phyloP scores from a whole-genome alignment of 2,797 vertebrate genomes.

The Melanotaenia nigrans region DNA sequence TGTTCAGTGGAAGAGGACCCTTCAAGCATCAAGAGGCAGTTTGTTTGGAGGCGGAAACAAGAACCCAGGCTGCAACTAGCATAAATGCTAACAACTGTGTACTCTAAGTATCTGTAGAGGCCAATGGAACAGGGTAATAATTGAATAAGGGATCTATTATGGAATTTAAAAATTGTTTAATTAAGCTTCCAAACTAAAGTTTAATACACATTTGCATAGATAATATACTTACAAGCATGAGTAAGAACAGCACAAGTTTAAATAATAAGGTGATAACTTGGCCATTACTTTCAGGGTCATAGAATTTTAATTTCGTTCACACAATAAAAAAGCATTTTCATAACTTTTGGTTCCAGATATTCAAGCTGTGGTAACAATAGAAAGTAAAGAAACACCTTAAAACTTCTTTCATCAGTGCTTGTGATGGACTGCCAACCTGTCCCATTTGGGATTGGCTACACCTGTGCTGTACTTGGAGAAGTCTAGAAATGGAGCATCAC shows the following conservation, averaged over 20 bases:
- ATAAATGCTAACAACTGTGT: slow-evolving; percentile 30
- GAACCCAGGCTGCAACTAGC: slow-evolving; percentile 42
- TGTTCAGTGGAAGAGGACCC: slow-evolving; percentile 72
- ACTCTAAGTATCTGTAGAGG: background rate
- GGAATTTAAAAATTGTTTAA: background rate
- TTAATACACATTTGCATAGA: background rate
- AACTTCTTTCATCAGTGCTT: background rate
- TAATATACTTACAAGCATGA: background rate
- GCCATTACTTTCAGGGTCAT: background rate
- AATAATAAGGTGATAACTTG: background rate
- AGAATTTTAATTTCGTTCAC: background rate
- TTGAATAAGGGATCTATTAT: background rate
- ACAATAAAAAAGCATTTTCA: no score
- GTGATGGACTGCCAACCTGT: no score
- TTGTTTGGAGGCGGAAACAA: slow-evolving; percentile 60
- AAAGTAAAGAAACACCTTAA: background rate
- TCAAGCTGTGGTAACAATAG: background rate
- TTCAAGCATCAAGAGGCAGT: slow-evolving; percentile 78
- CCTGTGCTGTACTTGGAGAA: no score
- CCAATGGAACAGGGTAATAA: background rate
- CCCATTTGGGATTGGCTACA: no score
- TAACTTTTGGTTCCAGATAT: background rate
- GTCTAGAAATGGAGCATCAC: no score
- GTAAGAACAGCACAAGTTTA: background rate
- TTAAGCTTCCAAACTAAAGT: background rate